Evolutionary conservation across 1,140 invertebrate genomes (phyloP).

Genomic region (Caenorhabditis latens): DNA sequence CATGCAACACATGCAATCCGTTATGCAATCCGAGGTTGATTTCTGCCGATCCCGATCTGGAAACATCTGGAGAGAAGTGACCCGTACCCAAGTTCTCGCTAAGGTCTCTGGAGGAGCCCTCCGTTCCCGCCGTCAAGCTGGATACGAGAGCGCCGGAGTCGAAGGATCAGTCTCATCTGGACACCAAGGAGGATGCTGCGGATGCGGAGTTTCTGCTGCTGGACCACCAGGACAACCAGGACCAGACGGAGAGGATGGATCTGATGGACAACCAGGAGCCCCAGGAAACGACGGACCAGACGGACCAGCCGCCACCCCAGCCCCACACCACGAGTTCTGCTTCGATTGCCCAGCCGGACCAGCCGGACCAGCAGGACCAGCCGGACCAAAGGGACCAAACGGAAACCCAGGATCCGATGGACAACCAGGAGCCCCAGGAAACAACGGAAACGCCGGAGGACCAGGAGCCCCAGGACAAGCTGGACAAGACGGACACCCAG

Average conservation of each 20-base stretch:
- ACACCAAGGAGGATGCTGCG: conserved; percentile 67
- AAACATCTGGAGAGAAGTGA: conserved; percentile 76
- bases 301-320: conserved; percentile 61
- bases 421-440: conserved; percentile 63
- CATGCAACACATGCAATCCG: conserved; percentile 74
- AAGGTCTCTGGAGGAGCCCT: conserved; percentile 57
- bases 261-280: conserved; percentile 65
- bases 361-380: conserved; percentile 63
- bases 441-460: conserved; percentile 50
- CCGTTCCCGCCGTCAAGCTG: conserved; percentile 68
- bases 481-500: conserved; percentile 60
- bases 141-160: conserved; percentile 66
- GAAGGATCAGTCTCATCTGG: conserved; percentile 42
- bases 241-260: conserved; percentile 69
- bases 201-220: conserved; percentile 68
- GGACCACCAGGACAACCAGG: conserved; percentile 70
- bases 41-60: conserved; percentile 73
- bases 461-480: conserved; percentile 55
- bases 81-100: conserved; percentile 67
- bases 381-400: conserved; percentile 62
- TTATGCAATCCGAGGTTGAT: conserved; percentile 75
- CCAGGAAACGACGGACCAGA: conserved; percentile 68
- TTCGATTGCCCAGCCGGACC: conserved; percentile 71
- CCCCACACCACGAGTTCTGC: conserved; percentile 65
- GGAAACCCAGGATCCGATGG: conserved; percentile 63